A percentile compares a stretch with the other conserved stretches of the same genome.
Evolutionary conservation across 2,797 vertebrate species (phyloP).

Genomic region (Spinus olivaceus): DNA sequence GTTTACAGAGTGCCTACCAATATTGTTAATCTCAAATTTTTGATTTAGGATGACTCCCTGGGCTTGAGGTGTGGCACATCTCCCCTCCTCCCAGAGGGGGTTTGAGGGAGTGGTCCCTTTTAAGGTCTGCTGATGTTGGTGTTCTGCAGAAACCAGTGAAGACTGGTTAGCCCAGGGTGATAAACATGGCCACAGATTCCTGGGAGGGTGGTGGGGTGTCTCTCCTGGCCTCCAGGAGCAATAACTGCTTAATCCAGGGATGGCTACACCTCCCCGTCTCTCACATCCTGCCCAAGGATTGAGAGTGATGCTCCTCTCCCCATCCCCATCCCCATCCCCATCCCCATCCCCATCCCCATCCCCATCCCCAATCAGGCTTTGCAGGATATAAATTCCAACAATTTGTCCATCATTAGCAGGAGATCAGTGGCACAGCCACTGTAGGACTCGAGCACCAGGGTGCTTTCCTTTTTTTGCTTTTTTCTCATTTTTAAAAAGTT

Average conservation of each 20-base stretch:
- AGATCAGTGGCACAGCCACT: neutral
- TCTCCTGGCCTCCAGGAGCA: neutral
- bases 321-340: neutral
- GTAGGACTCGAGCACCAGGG: rapidly evolving
- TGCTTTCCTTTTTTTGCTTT: neutral
- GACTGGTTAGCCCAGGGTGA: neutral
- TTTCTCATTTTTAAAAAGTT: neutral
- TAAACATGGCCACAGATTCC: neutral
- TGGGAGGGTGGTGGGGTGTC: neutral
- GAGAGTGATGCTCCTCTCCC: neutral
- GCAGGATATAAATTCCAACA: neutral
- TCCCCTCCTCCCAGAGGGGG: neutral
- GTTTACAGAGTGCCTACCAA: neutral
- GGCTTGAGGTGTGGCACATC: neutral
- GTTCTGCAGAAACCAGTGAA: neutral
- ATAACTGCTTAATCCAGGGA: neutral
- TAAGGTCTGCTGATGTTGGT: neutral
- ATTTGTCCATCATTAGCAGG: neutral
- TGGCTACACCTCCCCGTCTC: neutral
- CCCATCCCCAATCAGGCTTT: neutral
- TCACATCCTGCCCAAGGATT: neutral
- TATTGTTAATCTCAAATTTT: neutral
- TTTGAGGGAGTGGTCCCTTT: neutral
- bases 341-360: too few species aligned
- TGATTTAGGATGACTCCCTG: neutral